phyloP scores from a whole-genome alignment of 2,888 invertebrate species.

The Anorthoa munda region DNA sequence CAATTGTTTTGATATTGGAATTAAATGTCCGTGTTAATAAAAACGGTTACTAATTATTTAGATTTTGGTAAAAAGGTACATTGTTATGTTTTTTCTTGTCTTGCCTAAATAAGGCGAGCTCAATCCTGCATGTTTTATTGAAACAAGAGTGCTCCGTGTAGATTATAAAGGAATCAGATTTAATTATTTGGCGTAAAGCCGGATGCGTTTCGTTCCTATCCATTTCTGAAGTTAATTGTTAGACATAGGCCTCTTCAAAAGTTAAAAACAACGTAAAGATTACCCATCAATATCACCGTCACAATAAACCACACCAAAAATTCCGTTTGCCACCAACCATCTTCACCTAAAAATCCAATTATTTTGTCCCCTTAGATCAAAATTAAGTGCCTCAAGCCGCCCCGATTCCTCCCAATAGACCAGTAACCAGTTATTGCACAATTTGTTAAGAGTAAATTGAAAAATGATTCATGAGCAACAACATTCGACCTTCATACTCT shows the following conservation, averaged over 20 bases:
- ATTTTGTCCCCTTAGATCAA: neutral
- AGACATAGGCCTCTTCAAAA: neutral
- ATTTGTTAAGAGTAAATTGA: conserved; percentile 64
- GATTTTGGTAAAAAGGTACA: too few species aligned
- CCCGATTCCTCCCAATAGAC: neutral
- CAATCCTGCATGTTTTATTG: neutral
- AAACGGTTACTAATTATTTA: too few species aligned
- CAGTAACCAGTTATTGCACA: conserved; percentile 45
- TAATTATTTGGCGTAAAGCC: too few species aligned
- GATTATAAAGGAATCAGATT: neutral
- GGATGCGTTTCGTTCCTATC: too few species aligned
- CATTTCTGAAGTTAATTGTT: neutral
- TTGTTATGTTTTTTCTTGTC: too few species aligned
- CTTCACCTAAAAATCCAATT: conserved; percentile 18
- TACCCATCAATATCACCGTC: neutral
- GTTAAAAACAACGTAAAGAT: neutral
- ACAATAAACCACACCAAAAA: neutral
- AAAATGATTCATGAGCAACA: conserved; percentile 76
- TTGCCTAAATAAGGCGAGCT: neutral
- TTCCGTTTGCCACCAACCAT: neutral
- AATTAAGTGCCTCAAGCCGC: conserved; percentile 1
- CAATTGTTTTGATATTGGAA: too few species aligned
- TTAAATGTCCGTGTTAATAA: too few species aligned
- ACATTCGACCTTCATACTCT: conserved; percentile 74
- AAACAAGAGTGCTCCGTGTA: neutral